Conservation (phyloP, 2,888 invertebrate species). For the Ophioninae sp. region DNA sequence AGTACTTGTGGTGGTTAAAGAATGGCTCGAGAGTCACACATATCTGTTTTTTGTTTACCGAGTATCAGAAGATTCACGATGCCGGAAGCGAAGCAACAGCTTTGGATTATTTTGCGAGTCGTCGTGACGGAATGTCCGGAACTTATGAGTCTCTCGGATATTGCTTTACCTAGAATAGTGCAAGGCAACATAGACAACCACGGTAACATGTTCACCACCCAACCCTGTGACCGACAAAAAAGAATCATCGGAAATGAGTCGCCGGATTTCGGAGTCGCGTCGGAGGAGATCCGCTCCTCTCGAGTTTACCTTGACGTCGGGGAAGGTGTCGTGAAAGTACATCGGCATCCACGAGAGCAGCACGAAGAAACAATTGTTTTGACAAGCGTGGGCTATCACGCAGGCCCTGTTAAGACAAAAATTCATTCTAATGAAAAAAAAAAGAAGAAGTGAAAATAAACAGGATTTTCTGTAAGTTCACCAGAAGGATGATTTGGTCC, state of each 20-base stretch:
- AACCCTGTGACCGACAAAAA: slow-evolving; percentile 80
- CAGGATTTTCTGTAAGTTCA: slow-evolving; percentile 67
- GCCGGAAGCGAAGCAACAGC: slow-evolving; percentile 82
- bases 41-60: slow-evolving; percentile 67
- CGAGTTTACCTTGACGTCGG: slow-evolving; percentile 82
- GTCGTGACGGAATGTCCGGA: slow-evolving; percentile 83
- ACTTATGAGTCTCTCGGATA: slow-evolving; percentile 84
- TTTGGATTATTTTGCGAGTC: slow-evolving; percentile 83
- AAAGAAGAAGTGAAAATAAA: neutral
- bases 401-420: slow-evolving; percentile 83
- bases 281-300: neutral
- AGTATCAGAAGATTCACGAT: slow-evolving; percentile 82
- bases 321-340: slow-evolving; percentile 88
- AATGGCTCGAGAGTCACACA: neutral
- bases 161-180: slow-evolving; percentile 84
- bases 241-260: slow-evolving; percentile 24
- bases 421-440: neutral
- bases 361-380: slow-evolving; percentile 88
- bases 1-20: too few relatives aligned
- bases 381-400: slow-evolving; percentile 86
- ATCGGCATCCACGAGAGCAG: slow-evolving; percentile 88
- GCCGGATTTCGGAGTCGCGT: neutral
- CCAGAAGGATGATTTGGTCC: slow-evolving; percentile 85
- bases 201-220: slow-evolving; percentile 88
- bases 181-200: slow-evolving; percentile 86